Evolutionary conservation across 2,113 vertebrate genomes (phyloP), one percentile per base, ranked within the genome.

Genomic region (Peromyscus californicus): DNA sequence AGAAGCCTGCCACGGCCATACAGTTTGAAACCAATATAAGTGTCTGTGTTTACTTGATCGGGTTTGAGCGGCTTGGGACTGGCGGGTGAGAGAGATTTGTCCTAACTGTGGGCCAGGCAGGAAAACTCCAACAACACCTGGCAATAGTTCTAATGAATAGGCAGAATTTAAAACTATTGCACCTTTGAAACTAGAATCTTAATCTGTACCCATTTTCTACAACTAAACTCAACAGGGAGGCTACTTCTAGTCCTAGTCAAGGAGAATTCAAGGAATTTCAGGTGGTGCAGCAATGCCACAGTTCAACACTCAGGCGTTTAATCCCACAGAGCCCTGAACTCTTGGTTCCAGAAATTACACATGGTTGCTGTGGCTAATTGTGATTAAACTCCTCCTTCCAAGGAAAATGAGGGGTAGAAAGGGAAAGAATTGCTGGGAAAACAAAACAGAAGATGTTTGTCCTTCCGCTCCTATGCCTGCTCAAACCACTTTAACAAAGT

Each of bases 301-400:
- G 61, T 88, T 96, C 91, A 54, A 42, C 26, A 36, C 29, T 57
- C 33, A 42, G 61, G 57, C 42, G 45, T 90, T 86, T 97, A 97
- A 92, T 92, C 75, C 78, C 96, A 45, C n/a, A 4, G 93, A 90
- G 93, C 33, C 94, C 85, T 95, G 39, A 61, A 79, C 84, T 87
- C 75, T 65, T 54, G 45, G 6, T 39, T 86, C 33, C 36, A 63
- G 1, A 93, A 85, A 96, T 97, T 94, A 91, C 16, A 93, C 54
- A 17, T 78, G 57, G 45, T 67, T 69, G 19, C 67, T 54, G 69
- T 85, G 85, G 10, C 61, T 95, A n/a, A 21, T 70, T 54, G 19
- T 87, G 54, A 70, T 79, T 87, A 92, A 90, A 5, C 45, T 67
- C 51, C 42, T 93, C 7, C 70, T 92, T 59, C 79, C 76, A 45